phyloP scores from a whole-genome alignment of 2,113 vertebrate genomes.

The Pungitius pungitius region DNA sequence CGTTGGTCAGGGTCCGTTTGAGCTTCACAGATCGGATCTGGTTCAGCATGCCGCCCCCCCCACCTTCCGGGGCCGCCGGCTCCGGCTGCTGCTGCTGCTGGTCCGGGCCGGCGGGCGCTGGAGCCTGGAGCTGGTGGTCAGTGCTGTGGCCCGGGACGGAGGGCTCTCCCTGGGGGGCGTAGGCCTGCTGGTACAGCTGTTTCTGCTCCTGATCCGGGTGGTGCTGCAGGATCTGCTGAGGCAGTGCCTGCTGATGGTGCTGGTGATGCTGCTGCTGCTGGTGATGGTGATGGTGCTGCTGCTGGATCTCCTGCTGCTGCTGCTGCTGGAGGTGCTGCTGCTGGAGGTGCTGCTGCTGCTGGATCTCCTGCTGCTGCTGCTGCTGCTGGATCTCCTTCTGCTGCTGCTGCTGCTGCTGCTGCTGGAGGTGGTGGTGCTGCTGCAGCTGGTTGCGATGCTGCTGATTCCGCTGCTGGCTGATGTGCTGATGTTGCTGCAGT shows the following conservation, averaged over 20 bases:
- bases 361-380: constrained; percentile 18
- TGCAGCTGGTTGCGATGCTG: constrained; percentile 14
- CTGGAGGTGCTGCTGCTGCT: constrained; percentile 1
- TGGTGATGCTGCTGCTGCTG: constrained; percentile 10
- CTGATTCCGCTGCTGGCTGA: constrained; percentile 29
- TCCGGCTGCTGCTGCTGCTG: constrained; percentile 6
- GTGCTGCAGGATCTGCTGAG: constrained; percentile 66
- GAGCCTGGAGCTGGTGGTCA: constrained; percentile 36
- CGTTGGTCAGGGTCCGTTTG: constrained; percentile 78
- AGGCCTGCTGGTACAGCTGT: constrained; percentile 44
- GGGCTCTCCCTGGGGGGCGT: constrained; percentile 48
- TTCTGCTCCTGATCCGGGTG: constrained; percentile 68
- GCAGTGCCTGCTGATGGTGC: neutral
- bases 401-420: neutral
- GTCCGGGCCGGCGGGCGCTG: neutral
- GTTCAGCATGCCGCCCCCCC: constrained; percentile 68
- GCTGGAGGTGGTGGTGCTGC: neutral
- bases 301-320: neutral
- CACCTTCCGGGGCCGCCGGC: neutral
- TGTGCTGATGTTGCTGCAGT: constrained; percentile 18
- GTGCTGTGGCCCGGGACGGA: constrained; percentile 47
- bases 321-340: constrained; percentile 17
- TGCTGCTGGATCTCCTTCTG: constrained; percentile 39
- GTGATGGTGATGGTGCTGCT: constrained; percentile 40
- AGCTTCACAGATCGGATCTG: constrained; percentile 79